phyloP scores from a whole-genome alignment of 2,888 invertebrate species.

The Oeneis ivallda region DNA sequence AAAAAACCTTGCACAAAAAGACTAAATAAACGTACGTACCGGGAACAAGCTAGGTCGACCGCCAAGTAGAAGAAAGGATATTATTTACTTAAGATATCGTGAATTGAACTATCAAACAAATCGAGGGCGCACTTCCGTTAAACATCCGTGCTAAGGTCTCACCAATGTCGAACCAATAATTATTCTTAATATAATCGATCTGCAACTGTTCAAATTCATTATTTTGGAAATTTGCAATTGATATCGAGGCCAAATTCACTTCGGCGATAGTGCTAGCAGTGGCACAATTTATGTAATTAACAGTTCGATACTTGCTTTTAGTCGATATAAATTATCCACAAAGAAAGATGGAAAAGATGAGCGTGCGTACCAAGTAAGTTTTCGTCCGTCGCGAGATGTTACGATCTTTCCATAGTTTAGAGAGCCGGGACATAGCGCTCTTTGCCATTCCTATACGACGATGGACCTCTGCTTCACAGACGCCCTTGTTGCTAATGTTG shows the following conservation, averaged over 20 bases:
- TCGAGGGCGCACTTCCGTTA: constrained; percentile 41
- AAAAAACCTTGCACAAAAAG: background rate
- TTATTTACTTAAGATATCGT: constrained; percentile 44
- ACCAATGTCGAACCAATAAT: constrained; percentile 47
- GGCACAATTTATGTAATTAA: background rate
- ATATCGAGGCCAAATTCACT: constrained; percentile 40
- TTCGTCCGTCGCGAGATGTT: no score
- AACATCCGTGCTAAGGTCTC: constrained; percentile 54
- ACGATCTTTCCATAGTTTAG: no score
- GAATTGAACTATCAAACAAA: constrained; percentile 39
- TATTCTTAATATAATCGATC: constrained; percentile 26
- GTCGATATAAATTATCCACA: no score
- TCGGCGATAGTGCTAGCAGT: constrained; percentile 19
- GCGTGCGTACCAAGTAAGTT: no score
- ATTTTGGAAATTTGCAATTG: constrained; percentile 42
- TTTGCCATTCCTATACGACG: no score
- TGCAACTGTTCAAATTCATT: constrained; percentile 42
- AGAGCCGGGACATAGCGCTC: no score
- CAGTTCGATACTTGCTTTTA: background rate
- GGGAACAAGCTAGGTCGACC: constrained; percentile 17
- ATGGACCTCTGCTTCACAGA: no score
- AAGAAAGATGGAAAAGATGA: no score
- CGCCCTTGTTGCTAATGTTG: no score
- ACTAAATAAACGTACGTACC: background rate
- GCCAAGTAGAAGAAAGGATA: constrained; percentile 13